Conservation (phyloP, 2,797 vertebrate species). For the Peromyscus eremicus region DNA sequence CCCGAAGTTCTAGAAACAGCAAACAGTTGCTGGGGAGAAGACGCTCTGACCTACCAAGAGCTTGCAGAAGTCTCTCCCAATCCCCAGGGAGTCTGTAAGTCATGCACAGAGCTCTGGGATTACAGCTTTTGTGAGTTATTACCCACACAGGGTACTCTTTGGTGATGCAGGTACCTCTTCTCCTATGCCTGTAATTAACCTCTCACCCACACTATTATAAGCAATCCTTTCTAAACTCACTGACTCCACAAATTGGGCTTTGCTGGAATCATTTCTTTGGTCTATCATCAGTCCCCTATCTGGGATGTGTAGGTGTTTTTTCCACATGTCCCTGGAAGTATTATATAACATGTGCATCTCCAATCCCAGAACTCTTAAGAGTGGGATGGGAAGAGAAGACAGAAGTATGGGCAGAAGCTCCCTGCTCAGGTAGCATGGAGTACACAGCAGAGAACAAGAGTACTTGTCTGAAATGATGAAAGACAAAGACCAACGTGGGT, state of each 20-base stretch:
- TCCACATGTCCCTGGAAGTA: neutral
- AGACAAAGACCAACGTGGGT: neutral
- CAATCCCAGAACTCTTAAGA: neutral
- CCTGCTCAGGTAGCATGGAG: neutral
- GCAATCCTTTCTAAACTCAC: neutral
- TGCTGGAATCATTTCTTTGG: neutral
- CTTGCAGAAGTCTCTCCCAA: neutral
- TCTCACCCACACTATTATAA: neutral
- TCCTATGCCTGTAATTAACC: neutral
- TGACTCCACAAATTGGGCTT: neutral
- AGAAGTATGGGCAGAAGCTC: neutral
- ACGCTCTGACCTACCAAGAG: neutral
- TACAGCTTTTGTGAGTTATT: neutral
- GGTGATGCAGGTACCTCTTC: neutral
- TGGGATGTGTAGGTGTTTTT: neutral
- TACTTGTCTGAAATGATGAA: neutral
- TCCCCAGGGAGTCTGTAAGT: neutral
- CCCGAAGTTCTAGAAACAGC: neutral
- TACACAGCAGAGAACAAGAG: neutral
- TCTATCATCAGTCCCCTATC: neutral
- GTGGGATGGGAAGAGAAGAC: neutral
- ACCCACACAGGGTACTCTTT: neutral
- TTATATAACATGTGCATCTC: neutral
- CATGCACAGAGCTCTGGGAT: neutral
- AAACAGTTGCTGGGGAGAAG: neutral